Evolutionary conservation across 1,140 invertebrate species (phyloP), one percentile per base, ranked within the genome.

Genomic region (Eurosta solidaginis): DNA sequence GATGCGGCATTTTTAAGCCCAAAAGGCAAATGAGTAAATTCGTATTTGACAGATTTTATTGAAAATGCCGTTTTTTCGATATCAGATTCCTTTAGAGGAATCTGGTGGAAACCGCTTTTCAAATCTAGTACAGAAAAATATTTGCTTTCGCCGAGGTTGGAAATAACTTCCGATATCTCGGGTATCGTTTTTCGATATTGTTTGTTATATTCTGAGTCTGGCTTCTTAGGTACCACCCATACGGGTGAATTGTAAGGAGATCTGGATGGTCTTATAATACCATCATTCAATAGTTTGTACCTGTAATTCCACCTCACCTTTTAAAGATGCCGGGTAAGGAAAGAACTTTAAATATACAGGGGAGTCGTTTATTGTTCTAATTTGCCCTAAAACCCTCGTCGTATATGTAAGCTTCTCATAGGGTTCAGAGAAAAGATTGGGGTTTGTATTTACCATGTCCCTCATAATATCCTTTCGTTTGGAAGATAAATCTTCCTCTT

Each of bases 91-190:
- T 33, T 76, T 5, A 88, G 79, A 12, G 80, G 80, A 7, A 89
- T 81, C 81, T 91, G 90, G 81, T 89, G 89, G 79, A 89, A 91
- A 5, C 90, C 90, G 27, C 80, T 82, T 3, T 81, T 82, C 6
- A 90, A 78, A 83, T 91, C 89, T 22, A 91, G 59, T 2, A 86
- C 84, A 4, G 85, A 81, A 77, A 90, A 90, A 78, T 84, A 88
- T 77, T 80, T 83, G 6, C 80, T 78, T 5, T 82, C 84, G 5
- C 84, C 83, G 47, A 91, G 78, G 40, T 82, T 82, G 74, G 89
- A 85, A 50, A 92, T 81, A 20, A 85, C 82, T 25, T 89, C 88
- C 20, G 84, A 85, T 14, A 91, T 90, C 12, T 88, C 83, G 5
- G 90, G 90, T 9, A 92, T 80, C 5, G 90, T 90, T 82, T 85